phyloP scores from a whole-genome alignment of 2,797 vertebrate species.

The Rhinatrema bivittatum region DNA sequence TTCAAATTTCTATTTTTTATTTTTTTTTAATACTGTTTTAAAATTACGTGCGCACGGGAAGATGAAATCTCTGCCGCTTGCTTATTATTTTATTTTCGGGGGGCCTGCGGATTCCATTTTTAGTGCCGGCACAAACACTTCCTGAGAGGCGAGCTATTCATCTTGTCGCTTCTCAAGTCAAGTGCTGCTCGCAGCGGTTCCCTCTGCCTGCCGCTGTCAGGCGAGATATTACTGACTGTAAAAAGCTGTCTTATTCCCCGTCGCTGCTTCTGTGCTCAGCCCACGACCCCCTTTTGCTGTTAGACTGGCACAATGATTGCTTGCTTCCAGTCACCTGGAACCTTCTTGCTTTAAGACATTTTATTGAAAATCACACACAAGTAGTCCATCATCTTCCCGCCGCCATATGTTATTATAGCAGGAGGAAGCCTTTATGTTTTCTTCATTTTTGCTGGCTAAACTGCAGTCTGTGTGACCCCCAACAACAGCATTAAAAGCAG shows the following conservation, averaged over 20 bases:
- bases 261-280: constrained; percentile 23
- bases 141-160: constrained; percentile 45
- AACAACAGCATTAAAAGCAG: neutral
- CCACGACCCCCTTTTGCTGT: constrained; percentile 36
- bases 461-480: constrained; percentile 17
- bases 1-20: too few species aligned
- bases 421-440: constrained; percentile 17
- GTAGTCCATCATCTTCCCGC: constrained; percentile 39
- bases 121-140: constrained; percentile 23
- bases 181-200: constrained; percentile 40
- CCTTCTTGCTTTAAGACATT: constrained; percentile 37
- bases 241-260: constrained; percentile 40
- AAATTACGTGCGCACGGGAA: too few species aligned
- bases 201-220: constrained; percentile 43
- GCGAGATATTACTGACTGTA: constrained; percentile 51
- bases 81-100: too few species aligned
- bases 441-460: constrained; percentile 9
- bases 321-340: constrained; percentile 44
- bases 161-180: constrained; percentile 41
- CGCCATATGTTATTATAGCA: constrained; percentile 25
- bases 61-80: too few species aligned
- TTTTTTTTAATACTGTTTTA: too few species aligned
- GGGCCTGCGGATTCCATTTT: too few species aligned
- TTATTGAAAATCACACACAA: constrained; percentile 33
- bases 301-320: constrained; percentile 30